Conservation (phyloP, 2,797 vertebrate genomes). For the Holocentrus rufus region DNA sequence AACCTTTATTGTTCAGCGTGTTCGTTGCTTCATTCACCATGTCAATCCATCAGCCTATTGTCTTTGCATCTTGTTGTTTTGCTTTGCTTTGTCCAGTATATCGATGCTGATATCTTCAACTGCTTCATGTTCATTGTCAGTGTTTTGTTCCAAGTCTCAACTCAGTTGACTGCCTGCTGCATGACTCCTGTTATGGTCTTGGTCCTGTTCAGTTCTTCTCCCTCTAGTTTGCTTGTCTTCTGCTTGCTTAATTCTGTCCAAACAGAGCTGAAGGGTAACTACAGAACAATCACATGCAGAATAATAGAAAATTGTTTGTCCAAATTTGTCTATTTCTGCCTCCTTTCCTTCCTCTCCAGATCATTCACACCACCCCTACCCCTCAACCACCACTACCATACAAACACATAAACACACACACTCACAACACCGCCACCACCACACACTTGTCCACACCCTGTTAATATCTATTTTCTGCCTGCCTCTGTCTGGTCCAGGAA, state of each 20-base stretch:
- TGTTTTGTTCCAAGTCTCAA: conserved; percentile 20
- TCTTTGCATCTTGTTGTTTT: neutral
- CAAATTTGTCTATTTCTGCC: no score
- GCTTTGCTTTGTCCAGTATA: conserved; percentile 6
- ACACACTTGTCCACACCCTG: neutral
- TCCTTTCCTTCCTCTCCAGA: neutral
- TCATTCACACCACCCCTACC: neutral
- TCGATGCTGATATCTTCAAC: conserved; percentile 22
- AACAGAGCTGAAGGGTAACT: neutral
- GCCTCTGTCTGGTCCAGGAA: conserved; percentile 81
- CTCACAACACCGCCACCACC: rapidly evolving
- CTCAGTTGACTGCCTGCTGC: conserved; percentile 6
- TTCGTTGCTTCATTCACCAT: conserved; percentile 29
- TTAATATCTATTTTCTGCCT: conserved; percentile 9
- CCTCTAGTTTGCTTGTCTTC: conserved; percentile 8
- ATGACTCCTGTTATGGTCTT: conserved; percentile 5
- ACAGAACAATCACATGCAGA: neutral
- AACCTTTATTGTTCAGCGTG: conserved; percentile 49
- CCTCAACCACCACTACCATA: neutral
- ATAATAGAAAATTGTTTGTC: neutral
- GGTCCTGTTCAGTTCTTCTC: neutral
- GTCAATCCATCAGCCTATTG: conserved; percentile 26
- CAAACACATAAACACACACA: neutral
- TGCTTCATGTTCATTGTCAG: neutral
- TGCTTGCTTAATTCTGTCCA: conserved; percentile 11